Base-by-base conservation (phyloP, 2,888 invertebrate genomes). In the Ganaspis brasiliensis region DNA sequence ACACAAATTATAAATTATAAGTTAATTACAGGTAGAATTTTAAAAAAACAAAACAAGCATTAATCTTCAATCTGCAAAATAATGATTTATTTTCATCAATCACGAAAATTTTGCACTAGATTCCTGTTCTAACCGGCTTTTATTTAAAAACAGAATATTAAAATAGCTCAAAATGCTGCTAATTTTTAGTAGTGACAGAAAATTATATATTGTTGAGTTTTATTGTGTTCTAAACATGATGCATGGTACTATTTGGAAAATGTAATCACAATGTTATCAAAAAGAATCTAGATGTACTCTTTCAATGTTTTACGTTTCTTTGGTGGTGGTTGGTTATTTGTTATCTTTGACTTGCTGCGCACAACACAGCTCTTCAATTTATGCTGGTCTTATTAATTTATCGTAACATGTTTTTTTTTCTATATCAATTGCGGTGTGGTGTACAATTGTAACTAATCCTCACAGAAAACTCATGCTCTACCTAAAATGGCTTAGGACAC, bases 291-390 rank as follows among this genome's bases (percentile, higher is more conserved):
- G 73, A 76, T 76, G 75, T 57, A 73, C 16, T 35, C 31, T 67
- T 78, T 55, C 26, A 74, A 31, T 78, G 81, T 83, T 78, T 77
- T 75, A 67, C 59, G 70, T 81, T 84, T 87, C 71, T 88, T 63
- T 84, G 84, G 87, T 86, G 88, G 89, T 89, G 89, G 86, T 87
- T 89, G 90, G 86, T 87, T 85, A 84, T 84, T 87, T 85, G 84
- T 84, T 85, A 80, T 81, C 77, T 83, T 56, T 74, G 37, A 73
- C 76, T 67, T 71, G 45, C 21, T 72, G 73, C 76, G 77, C 76
- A 77, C 61, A 72, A 40, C 31, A 55, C 31, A 52, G 35, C 72
- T 72, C 55, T 55, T 72, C 31, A 67, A 67, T 67, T 67, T 67
- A 45, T 63, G 45, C 67, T 67, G 24, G n/a, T 67, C 40, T 45